Evolutionary conservation across 2,797 vertebrate genomes (phyloP).

Genomic region (Gila robusta): DNA sequence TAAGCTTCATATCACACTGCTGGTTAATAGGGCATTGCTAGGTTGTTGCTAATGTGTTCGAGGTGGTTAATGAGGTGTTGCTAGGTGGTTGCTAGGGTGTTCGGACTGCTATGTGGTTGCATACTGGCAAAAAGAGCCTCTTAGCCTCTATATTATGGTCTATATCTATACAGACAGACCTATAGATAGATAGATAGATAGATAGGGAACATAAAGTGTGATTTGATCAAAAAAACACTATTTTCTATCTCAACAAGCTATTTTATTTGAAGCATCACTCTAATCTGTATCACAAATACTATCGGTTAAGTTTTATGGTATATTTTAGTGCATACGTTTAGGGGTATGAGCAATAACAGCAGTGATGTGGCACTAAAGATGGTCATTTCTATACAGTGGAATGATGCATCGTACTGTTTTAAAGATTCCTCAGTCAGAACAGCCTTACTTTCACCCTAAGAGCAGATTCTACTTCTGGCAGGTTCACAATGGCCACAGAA

Average conservation of each 20-base stretch:
- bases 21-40: background rate
- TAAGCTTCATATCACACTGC: constrained; percentile 7
- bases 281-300: background rate
- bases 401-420: background rate
- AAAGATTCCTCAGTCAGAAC: constrained; percentile 18
- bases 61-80: background rate
- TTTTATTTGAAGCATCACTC: background rate
- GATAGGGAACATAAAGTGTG: background rate
- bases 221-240: background rate
- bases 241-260: background rate
- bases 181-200: too few relatives aligned
- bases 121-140: background rate
- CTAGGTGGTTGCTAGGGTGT: background rate
- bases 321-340: background rate
- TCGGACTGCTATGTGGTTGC: background rate
- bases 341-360: background rate
- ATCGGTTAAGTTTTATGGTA: background rate
- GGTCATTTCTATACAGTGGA: background rate
- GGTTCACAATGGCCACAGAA: constrained; percentile 52
- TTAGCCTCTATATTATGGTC: background rate
- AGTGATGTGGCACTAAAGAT: background rate
- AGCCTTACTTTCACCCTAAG: constrained; percentile 28
- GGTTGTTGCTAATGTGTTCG: background rate
- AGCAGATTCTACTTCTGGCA: constrained; percentile 29
- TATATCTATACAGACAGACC: too few relatives aligned